These are phyloP conservation scores for Philaethria dido DNA, from an alignment of 2,888 invertebrate species.

Conservation along the genomic window DNA sequence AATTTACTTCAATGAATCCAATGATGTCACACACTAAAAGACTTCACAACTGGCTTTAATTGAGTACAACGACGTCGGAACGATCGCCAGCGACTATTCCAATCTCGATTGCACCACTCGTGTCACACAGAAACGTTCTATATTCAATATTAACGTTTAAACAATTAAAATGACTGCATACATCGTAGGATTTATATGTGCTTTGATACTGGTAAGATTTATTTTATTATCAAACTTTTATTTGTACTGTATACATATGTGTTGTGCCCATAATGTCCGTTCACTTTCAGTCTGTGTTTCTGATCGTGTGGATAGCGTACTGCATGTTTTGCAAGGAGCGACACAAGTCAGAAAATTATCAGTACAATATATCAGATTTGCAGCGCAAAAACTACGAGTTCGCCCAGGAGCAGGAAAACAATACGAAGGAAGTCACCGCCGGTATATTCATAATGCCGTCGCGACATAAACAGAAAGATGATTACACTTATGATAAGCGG, in stretches of 20 bases:
- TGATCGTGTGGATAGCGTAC: conserved; percentile 70
- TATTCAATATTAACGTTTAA: conserved; percentile 41
- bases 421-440: conserved; percentile 56
- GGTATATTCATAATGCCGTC: conserved; percentile 71
- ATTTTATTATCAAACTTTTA: not conserved
- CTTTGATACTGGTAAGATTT: conserved; percentile 69
- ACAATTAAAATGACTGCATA: conserved; percentile 64
- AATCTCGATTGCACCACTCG: conserved; percentile 67
- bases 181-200: conserved; percentile 68
- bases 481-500: conserved; percentile 60
- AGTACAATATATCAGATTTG: conserved; percentile 67
- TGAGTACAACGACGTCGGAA: conserved; percentile 60
- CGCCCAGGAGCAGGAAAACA: conserved; percentile 56
- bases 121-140: conserved; percentile 51
- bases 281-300: conserved; percentile 62
- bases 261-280: not conserved
- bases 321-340: conserved; percentile 75
- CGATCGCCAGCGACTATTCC: conserved; percentile 60
- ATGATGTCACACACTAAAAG: conserved; percentile 75
- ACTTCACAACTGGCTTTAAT: conserved; percentile 68
- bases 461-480: conserved; percentile 61
- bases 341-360: conserved; percentile 66
- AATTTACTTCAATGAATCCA: conserved; percentile 56
- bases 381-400: conserved; percentile 58
- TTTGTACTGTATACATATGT: conserved; percentile 7